Evolutionary conservation across 2,797 vertebrate species (phyloP), one percentile per base, ranked within the genome.

Genomic region (Scyliorhinus canicula): DNA sequence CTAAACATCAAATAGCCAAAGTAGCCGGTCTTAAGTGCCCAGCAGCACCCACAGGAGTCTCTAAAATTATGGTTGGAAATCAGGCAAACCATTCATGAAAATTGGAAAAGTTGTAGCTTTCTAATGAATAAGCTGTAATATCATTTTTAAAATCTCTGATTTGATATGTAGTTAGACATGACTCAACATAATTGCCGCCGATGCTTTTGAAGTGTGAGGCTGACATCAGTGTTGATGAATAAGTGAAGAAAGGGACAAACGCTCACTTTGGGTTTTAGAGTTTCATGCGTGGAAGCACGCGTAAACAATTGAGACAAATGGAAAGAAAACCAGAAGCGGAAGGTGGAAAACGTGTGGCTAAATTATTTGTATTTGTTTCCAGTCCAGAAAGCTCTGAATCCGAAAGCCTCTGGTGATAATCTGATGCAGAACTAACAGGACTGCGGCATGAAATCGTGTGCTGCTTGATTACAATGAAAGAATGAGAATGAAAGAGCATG

Each of bases 201-300:
- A 88, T 55, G 31, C 55, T 90, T 60, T 90, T 57, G 47, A 90
- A 90, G 52, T 74, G 55, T 60, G 86, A 60, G 86, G 52, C 31
- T 35, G 26, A 90, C 55, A 19, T 90, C 86, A 60, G 86, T 90
- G 86, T 90, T n/a, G 55, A n/a, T 57, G 50, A 90, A 60, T 90
- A 55, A 21, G 52, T 90, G 86, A 82, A 82, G 79, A 82, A 47
- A 2, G 44, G 40, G 21, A 82, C 40, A 82, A 82, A 47, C 7
- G 24, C 26, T 47, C 21, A 47, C 40, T 82, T 19, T 44, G 47
- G 40, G 26, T 47, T 82, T 44, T 47, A 47, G 19, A 82, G 79
- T 40, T 82, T 47, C 40, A 44, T 47, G 5, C 40, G 5, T 24
- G 77, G 40, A 1, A 26, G 6, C 19, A 82, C 9, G 40, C 77